These are phyloP conservation scores for Iguana delicatissima DNA, from an alignment of 2,797 vertebrate species.

Conservation along the genomic window DNA sequence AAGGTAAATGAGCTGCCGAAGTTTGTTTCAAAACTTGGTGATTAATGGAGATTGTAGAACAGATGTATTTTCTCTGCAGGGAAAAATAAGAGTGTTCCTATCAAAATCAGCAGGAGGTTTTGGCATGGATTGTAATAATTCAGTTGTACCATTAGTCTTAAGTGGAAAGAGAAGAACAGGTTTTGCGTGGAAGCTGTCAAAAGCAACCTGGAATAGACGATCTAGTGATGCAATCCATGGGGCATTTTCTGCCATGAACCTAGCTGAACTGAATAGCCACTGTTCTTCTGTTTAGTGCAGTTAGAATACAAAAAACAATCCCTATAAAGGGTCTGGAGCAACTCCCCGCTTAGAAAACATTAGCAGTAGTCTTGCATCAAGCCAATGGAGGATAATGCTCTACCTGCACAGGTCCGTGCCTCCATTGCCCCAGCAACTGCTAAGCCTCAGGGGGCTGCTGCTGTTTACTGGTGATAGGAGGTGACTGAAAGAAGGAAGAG, in stretches of 20 bases:
- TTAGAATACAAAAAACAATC: neutral
- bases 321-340: neutral
- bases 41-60: slow-evolving; percentile 4
- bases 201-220: neutral
- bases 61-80: neutral
- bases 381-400: too few relatives aligned
- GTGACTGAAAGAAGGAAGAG: too few relatives aligned
- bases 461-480: too few relatives aligned
- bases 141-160: neutral
- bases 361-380: too few relatives aligned
- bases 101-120: neutral
- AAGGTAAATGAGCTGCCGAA: neutral
- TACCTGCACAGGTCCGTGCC: too few relatives aligned
- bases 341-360: neutral
- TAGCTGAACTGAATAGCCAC: neutral
- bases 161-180: neutral
- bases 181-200: neutral
- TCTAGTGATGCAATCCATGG: neutral
- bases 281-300: neutral
- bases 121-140: neutral
- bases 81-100: neutral
- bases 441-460: too few relatives aligned
- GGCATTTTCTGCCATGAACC: neutral
- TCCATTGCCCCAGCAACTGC: too few relatives aligned
- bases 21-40: slow-evolving; percentile 24